Percentiles rank a stretch among this genome's conserved stretches.
Evolutionary conservation across 2,888 invertebrate species (phyloP).

Genomic region (Microplitis manilae): DNA sequence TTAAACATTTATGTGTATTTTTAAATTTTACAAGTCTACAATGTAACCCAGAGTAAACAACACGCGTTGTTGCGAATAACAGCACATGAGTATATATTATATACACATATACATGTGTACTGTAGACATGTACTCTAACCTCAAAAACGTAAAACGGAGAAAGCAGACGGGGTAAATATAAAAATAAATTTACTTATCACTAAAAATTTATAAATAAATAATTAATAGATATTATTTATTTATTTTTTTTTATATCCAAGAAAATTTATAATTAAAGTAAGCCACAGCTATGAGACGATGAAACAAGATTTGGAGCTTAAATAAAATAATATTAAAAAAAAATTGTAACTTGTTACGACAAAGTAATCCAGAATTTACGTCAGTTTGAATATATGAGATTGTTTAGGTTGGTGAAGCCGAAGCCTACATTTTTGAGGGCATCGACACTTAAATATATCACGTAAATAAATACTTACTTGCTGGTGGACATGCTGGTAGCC

Average conservation of each 20-base stretch:
- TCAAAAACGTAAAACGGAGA: background rate
- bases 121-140: background rate
- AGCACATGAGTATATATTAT: background rate
- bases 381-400: slow-evolving; percentile 18
- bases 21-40: background rate
- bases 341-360: background rate
- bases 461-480: slow-evolving; percentile 50
- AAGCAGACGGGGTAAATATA: background rate
- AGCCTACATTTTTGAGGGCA: slow-evolving; percentile 44
- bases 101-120: background rate
- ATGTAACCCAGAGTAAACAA: background rate
- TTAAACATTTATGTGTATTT: background rate
- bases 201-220: background rate
- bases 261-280: background rate
- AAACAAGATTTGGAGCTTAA: background rate
- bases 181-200: background rate
- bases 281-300: background rate
- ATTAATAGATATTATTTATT: background rate
- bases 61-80: background rate
- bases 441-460: slow-evolving; percentile 49
- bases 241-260: background rate
- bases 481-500: slow-evolving; percentile 43
- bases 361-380: background rate
- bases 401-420: slow-evolving; percentile 5
- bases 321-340: background rate